Evolutionary conservation across 2,888 invertebrate species (phyloP).

Genomic region (Mythimna lalbum): DNA sequence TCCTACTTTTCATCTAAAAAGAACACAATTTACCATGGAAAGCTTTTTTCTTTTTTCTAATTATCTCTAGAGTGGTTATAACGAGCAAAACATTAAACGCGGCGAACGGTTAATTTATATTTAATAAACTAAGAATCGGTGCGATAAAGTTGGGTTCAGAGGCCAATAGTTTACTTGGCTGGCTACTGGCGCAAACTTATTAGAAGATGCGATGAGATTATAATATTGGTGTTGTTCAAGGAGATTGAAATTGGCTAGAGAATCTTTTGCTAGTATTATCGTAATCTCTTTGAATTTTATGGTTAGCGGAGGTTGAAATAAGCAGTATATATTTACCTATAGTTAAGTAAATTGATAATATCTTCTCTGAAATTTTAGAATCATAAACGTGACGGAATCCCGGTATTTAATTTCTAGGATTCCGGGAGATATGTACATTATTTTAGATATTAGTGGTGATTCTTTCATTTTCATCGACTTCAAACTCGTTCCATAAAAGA

Average conservation of each 20-base stretch:
- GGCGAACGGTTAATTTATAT: conserved; percentile 42
- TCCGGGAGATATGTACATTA: too few species aligned
- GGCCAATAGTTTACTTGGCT: conserved; percentile 2
- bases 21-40: neutral
- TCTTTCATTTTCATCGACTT: too few species aligned
- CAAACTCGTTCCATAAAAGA: too few species aligned
- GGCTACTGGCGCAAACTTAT: conserved; percentile 1
- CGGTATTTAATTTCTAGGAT: too few species aligned
- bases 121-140: conserved; percentile 49
- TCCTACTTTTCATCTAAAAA: neutral
- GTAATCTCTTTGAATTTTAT: neutral
- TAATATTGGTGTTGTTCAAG: conserved; percentile 5
- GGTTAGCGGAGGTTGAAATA: too few species aligned
- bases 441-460: too few species aligned
- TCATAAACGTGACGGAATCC: too few species aligned
- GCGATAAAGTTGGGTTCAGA: conserved; percentile 41
- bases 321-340: too few species aligned
- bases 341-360: too few species aligned
- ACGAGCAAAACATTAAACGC: conserved; percentile 47
- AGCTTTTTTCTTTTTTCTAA: conserved; percentile 28
- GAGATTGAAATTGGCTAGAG: neutral
- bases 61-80: conserved; percentile 26
- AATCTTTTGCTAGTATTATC: conserved; percentile 3
- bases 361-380: too few species aligned
- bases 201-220: conserved; percentile 5